Percentiles rank a stretch among this genome's conserved stretches.
Conservation (phyloP, 2,113 vertebrate genomes). For the Canis aureus region DNA sequence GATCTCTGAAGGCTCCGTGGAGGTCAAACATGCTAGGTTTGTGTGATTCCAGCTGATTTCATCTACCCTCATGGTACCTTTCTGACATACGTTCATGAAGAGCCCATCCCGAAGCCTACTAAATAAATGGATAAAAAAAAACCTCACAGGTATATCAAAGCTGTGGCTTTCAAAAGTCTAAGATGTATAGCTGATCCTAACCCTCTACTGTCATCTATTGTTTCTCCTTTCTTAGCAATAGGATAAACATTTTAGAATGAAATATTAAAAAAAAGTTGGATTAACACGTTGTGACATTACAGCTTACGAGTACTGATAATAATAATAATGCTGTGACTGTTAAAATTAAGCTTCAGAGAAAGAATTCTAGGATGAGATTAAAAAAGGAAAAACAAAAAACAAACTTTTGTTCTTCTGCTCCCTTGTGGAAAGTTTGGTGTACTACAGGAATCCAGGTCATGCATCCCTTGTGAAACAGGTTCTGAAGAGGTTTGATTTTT, state of each 20-base stretch:
- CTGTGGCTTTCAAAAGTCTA: neutral
- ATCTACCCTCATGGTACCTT: neutral
- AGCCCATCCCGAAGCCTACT: neutral
- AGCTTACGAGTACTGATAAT: neutral
- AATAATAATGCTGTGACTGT: neutral
- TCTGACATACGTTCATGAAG: neutral
- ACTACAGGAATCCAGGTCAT: neutral
- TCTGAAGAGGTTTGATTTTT: neutral
- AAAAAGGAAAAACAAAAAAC: too few relatives aligned
- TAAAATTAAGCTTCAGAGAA: neutral
- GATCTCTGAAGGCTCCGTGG: neutral
- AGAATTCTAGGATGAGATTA: neutral
- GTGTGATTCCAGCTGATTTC: neutral
- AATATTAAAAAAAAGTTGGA: neutral
- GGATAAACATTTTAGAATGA: neutral
- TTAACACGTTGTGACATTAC: neutral
- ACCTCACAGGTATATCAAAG: neutral
- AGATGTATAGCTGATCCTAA: neutral
- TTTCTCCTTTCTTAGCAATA: neutral
- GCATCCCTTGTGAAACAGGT: neutral
- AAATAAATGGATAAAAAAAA: neutral
- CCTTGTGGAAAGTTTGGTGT: slow-evolving; percentile 57
- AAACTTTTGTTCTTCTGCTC: slow-evolving; percentile 77
- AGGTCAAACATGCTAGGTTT: neutral
- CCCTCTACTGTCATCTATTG: neutral